These are phyloP conservation scores for Ochropleura plecta DNA, from an alignment of 2,888 invertebrate genomes.

Conservation along the genomic window DNA sequence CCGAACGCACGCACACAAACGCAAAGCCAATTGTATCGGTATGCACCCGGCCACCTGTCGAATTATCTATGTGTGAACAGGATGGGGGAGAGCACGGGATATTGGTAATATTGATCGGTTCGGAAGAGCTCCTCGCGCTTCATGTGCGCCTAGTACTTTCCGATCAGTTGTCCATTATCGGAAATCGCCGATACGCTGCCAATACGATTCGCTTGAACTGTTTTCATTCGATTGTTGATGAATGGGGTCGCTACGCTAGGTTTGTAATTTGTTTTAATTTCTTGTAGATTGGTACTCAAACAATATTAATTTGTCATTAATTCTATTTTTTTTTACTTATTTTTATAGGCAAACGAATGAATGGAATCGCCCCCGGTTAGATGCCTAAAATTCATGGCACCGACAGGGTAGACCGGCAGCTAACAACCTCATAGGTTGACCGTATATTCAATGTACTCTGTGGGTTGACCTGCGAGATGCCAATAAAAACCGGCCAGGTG, in stretches of 20 bases:
- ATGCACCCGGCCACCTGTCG: constrained; percentile 66
- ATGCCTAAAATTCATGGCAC: no score
- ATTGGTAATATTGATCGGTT: constrained; percentile 86
- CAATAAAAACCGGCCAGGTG: no score
- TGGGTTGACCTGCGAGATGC: no score
- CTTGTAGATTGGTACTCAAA: neutral
- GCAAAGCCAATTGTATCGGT: constrained; percentile 48
- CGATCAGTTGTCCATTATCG: constrained; percentile 88
- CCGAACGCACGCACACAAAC: constrained; percentile 60
- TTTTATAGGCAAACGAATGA: neutral
- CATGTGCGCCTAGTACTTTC: constrained; percentile 84
- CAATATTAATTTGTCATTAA: neutral
- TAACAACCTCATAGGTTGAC: no score
- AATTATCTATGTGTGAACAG: constrained; percentile 72
- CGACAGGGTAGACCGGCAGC: no score
- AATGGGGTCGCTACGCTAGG: neutral
- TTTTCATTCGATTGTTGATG: constrained; percentile 32
- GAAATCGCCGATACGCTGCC: constrained; percentile 82
- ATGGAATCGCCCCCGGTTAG: neutral
- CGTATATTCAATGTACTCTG: no score
- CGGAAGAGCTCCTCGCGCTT: constrained; percentile 78
- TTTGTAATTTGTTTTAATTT: neutral
- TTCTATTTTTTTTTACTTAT: no score
- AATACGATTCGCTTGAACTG: constrained; percentile 65
- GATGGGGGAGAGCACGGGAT: constrained; percentile 74